These are phyloP conservation scores for Ferdinandea cuprea DNA, from an alignment of 2,888 invertebrate species.

Conservation along the genomic window DNA sequence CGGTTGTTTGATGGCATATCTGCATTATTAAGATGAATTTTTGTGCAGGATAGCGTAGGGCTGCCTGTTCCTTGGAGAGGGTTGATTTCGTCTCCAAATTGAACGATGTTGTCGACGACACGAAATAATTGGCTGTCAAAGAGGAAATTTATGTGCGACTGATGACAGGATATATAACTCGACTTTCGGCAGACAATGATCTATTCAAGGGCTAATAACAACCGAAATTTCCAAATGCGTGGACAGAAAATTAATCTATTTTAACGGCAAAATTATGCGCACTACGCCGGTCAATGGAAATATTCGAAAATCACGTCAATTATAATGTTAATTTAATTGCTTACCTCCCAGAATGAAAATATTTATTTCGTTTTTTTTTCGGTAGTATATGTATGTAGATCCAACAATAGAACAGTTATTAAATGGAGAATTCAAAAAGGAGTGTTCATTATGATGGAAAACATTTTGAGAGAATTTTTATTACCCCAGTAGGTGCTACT, in stretches of 20 bases:
- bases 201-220: neutral
- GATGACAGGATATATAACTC: conserved; percentile 6
- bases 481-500: conserved; percentile 29
- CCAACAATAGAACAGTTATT: conserved; percentile 24
- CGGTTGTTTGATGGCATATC: conserved; percentile 34
- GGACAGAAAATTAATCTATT: neutral
- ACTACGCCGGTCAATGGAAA: neutral
- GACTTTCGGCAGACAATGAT: neutral
- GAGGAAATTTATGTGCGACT: conserved; percentile 31
- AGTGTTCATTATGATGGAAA: conserved; percentile 18
- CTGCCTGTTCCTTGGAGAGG: neutral
- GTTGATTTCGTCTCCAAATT: conserved; percentile 28
- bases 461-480: conserved; percentile 29
- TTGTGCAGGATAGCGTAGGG: conserved; percentile 1
- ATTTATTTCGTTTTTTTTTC: neutral
- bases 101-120: conserved; percentile 49
- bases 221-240: neutral
- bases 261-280: neutral
- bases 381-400: neutral
- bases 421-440: conserved; percentile 3
- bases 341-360: conserved; percentile 12
- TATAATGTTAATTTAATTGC: conserved; percentile 40
- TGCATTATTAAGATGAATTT: conserved; percentile 39
- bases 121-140: conserved; percentile 55
- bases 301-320: conserved; percentile 12